Percentiles rank a stretch among this genome's conserved stretches.
phyloP scores from a whole-genome alignment of 1,140 invertebrate genomes.

The Ceratitis capitata region DNA sequence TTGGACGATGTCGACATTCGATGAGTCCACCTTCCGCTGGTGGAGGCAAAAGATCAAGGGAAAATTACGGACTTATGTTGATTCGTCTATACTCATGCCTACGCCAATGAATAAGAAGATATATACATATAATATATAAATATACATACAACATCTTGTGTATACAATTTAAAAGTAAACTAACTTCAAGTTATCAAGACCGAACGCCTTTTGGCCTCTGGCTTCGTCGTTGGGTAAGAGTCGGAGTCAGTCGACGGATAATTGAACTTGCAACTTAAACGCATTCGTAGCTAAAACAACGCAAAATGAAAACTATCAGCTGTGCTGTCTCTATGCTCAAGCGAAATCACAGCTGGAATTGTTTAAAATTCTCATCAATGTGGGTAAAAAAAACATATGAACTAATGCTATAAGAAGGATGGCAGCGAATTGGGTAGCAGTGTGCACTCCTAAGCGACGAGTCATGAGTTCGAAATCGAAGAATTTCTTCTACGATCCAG shows the following conservation, averaged over 20 bases:
- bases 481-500: too few relatives aligned
- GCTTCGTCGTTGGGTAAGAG: neutral
- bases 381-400: neutral
- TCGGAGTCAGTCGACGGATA: neutral
- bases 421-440: too few relatives aligned
- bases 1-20: too few relatives aligned
- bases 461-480: too few relatives aligned
- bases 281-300: slow-evolving; percentile 28
- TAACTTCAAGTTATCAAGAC: slow-evolving; percentile 22
- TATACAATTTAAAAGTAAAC: neutral
- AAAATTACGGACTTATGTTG: too few relatives aligned
- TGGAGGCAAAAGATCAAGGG: too few relatives aligned
- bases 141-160: neutral
- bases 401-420: too few relatives aligned
- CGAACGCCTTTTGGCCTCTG: neutral
- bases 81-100: too few relatives aligned
- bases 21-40: too few relatives aligned
- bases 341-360: neutral
- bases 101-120: too few relatives aligned
- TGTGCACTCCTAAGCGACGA: too few relatives aligned
- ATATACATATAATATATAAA: too few relatives aligned
- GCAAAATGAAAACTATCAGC: neutral
- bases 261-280: slow-evolving; percentile 34
- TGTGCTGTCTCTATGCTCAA: neutral
- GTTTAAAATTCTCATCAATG: neutral